Conservation (phyloP, 2,888 invertebrate species). For the Leucophenga maculata region DNA sequence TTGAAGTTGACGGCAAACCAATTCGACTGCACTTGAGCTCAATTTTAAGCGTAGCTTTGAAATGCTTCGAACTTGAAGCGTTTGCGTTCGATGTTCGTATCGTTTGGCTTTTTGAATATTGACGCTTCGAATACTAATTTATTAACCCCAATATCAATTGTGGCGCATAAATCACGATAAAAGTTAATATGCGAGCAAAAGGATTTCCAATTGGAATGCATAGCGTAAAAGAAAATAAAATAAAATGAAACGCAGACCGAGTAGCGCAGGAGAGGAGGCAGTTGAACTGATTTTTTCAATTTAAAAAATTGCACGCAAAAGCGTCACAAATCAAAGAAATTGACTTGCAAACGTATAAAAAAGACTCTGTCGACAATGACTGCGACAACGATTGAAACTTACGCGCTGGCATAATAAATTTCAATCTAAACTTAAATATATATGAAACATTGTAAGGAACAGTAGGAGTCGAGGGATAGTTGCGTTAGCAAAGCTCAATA, state of each 20-base stretch:
- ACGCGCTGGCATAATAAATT: conserved; percentile 52
- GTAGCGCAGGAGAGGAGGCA: conserved; percentile 34
- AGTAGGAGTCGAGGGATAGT: too few relatives aligned
- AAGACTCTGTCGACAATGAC: conserved; percentile 24
- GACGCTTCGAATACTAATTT: conserved; percentile 44
- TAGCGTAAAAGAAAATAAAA: conserved; percentile 17
- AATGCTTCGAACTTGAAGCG: conserved; percentile 9
- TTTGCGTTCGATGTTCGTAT: conserved; percentile 15
- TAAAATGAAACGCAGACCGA: neutral
- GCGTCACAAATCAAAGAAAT: conserved; percentile 67
- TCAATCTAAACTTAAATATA: conserved; percentile 64
- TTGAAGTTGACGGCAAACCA: conserved; percentile 31
- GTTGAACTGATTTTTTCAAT: conserved; percentile 56
- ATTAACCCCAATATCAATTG: conserved; percentile 64
- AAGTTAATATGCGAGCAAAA: conserved; percentile 60
- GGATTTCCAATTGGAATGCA: conserved; percentile 47
- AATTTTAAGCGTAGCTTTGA: conserved; percentile 47
- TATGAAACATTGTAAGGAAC: conserved; percentile 39
- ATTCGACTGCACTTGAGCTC: conserved; percentile 56
- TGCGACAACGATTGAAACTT: neutral
- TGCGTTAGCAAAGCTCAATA: too few relatives aligned
- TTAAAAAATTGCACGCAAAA: conserved; percentile 66
- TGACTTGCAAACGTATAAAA: conserved; percentile 47
- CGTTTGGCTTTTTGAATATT: conserved; percentile 18
- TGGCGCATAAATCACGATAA: conserved; percentile 61